Evolutionary conservation across 1,140 invertebrate genomes (phyloP).

Genomic region (Drosophila miranda): DNA sequence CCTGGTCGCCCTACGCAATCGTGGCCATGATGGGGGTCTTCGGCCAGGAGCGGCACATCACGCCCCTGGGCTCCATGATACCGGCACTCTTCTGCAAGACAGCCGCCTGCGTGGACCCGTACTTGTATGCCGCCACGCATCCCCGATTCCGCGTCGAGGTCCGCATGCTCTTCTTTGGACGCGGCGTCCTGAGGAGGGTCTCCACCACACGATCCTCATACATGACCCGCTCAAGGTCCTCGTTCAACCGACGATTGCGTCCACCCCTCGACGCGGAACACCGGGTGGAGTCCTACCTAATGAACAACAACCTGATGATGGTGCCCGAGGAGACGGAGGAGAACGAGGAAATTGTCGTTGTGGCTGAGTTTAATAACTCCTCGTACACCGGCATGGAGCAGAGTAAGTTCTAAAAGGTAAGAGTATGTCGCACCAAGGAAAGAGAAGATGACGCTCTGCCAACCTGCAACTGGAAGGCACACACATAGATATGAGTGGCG

Average conservation of each 20-base stretch:
- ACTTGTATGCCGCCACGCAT: conserved; percentile 88
- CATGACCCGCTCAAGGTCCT: conserved; percentile 68
- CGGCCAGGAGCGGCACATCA: conserved; percentile 85
- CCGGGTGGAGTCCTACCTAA: conserved; percentile 53
- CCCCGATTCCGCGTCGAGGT: conserved; percentile 86
- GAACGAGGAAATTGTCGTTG: conserved; percentile 71
- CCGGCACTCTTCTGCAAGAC: conserved; percentile 90
- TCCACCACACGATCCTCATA: conserved; percentile 73
- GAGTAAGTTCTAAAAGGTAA: conserved; percentile 59
- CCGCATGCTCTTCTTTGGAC: conserved; percentile 70
- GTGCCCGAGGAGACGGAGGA: conserved; percentile 75
- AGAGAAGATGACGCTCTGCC: too few species aligned
- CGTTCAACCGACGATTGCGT: conserved; percentile 63
- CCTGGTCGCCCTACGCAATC: conserved; percentile 90
- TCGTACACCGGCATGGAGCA: conserved; percentile 56
- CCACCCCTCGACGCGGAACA: conserved; percentile 24
- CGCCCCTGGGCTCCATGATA: conserved; percentile 88
- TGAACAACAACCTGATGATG: conserved; percentile 75
- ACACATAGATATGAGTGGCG: background rate
- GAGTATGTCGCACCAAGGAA: too few species aligned
- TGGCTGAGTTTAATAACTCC: conserved; percentile 65
- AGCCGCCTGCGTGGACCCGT: conserved; percentile 89
- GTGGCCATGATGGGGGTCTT: conserved; percentile 89
- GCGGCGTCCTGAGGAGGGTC: conserved; percentile 51
- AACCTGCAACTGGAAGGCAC: too few species aligned